Conservation (phyloP, 2,888 invertebrate genomes). For the Drosophila crucigera region DNA sequence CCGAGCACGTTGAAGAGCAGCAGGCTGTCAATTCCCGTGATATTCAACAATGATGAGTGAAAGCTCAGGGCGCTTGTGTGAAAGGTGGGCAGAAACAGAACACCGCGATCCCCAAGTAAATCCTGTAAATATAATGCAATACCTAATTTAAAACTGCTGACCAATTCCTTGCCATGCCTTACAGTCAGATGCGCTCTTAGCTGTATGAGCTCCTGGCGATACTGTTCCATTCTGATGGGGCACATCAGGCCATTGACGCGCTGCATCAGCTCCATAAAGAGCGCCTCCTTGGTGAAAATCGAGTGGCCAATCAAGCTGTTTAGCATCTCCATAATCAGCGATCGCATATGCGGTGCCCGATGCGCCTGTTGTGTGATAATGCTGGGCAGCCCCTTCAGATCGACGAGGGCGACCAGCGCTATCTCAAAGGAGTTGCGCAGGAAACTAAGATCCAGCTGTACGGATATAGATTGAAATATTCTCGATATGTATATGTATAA, state of each 20-base stretch:
- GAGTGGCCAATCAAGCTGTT: constrained; percentile 77
- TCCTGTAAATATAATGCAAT: constrained; percentile 46
- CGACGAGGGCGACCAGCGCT: constrained; percentile 58
- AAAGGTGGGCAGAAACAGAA: constrained; percentile 91
- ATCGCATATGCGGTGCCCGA: constrained; percentile 51
- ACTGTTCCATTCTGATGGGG: constrained; percentile 49
- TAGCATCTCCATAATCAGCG: constrained; percentile 67
- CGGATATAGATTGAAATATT: background rate
- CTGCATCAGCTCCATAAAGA: constrained; percentile 75
- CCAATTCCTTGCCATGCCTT: background rate
- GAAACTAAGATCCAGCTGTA: constrained; percentile 62
- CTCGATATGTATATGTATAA: background rate
- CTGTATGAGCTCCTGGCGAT: constrained; percentile 59
- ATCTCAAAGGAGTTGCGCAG: constrained; percentile 60
- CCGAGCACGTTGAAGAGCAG: constrained; percentile 87
- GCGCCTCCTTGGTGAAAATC: constrained; percentile 78
- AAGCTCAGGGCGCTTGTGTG: constrained; percentile 89
- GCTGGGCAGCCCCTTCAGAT: constrained; percentile 76
- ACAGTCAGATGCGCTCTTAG: constrained; percentile 72
- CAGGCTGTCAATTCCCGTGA: constrained; percentile 71
- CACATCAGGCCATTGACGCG: constrained; percentile 66
- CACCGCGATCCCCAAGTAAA: constrained; percentile 89
- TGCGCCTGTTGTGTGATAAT: constrained; percentile 69
- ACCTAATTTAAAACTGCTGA: background rate
- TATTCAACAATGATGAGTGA: constrained; percentile 87